These are phyloP conservation scores for Tretioscincus oriximinensis DNA, from an alignment of 2,113 vertebrate genomes.

Conservation along the genomic window DNA sequence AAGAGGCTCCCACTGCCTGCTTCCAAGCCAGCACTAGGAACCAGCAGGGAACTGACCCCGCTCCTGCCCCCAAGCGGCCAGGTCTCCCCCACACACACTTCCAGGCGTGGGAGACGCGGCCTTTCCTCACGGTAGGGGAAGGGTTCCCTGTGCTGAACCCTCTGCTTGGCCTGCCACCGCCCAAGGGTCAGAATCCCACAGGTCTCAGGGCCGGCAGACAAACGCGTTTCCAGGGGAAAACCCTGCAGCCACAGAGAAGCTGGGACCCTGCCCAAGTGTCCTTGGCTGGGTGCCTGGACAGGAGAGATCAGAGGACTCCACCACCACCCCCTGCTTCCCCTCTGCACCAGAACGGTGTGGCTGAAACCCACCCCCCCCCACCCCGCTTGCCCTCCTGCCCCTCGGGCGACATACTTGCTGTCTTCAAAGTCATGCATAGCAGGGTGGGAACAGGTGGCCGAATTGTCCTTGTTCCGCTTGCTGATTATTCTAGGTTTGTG, in stretches of 20 bases:
- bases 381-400: no score
- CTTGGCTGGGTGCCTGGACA: no score
- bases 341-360: no score
- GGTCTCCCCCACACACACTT: background rate
- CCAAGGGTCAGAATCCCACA: background rate
- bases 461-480: constrained; percentile 92
- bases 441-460: constrained; percentile 89
- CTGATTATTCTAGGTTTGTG: constrained; percentile 99
- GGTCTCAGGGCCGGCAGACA: background rate
- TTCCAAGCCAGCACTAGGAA: background rate
- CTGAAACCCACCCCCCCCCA: no score
- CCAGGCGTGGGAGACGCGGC: no score
- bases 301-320: no score
- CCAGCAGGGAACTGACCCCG: background rate
- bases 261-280: no score
- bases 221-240: background rate
- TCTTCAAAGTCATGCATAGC: constrained; percentile 93
- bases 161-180: no score
- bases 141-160: no score
- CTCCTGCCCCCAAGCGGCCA: background rate
- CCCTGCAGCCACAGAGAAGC: background rate
- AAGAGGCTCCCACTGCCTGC: background rate
- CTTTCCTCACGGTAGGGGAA: no score
- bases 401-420: constrained; percentile 87
- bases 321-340: no score